Base-by-base conservation (phyloP, 2,797 vertebrate species). In the Sebastolobus alascanus region DNA sequence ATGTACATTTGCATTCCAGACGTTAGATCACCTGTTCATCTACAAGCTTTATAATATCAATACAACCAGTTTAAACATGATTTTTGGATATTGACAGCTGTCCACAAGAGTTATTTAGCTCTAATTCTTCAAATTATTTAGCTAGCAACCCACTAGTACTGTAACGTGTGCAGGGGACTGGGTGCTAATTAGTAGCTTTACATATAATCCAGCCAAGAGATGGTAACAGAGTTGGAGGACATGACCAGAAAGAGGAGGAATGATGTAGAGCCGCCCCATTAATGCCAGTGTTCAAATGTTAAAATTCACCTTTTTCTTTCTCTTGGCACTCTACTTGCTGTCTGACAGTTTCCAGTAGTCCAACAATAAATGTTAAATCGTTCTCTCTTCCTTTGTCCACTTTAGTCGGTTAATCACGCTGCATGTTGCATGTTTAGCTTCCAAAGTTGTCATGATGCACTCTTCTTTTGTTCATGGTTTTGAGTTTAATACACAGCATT, bases 151-250 rank as follows among this genome's bases (percentile, higher is more conserved):
- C 78, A 35, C 80, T 81, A 82, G 83, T 27, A 5, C 65, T 74
- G 76, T 79, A 73, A 76, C 80, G 70, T 79, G 73, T 81, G 87
- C 90, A 82, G 73, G 82, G 70, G 37, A 89, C 74, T 84, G 82
- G 82, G 71, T 80, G 79, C 83, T 91, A 92, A 95, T 94, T 93
- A 92, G 77, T 46, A 86, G 77, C 77, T 92, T 90, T 91, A 83
- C 85, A 92, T 92, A 80, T 85, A 82, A 91, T 89, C 88, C 79
- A 85, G 86, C 71, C 82, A 75, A 82, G 81, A 84, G 80, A 83
- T 8, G 79, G 87, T 81, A 70, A 79, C 52, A 58, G 58, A 64
- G 50, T 29, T 52, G 12, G 8, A 66, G 64, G 43, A 60, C 56
- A 78, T 56, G 60, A 64, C 7, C 38, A 20, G 33, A 43, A 43